Conservation (phyloP, 2,888 invertebrate genomes). For the Orchesella flavescens region DNA sequence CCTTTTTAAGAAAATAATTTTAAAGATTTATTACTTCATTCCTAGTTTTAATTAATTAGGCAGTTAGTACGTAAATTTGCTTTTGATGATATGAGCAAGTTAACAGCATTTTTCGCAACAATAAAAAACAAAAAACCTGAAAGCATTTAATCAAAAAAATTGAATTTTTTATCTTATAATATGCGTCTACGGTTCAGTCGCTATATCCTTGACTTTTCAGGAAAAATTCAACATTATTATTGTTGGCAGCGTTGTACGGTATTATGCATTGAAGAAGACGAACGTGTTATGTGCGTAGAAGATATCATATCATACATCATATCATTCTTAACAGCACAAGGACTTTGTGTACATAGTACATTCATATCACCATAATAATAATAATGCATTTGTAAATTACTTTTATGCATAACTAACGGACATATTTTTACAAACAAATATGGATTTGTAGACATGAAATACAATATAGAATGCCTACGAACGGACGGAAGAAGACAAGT, state of each 20-base stretch:
- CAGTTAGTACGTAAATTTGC: slow-evolving; percentile 1
- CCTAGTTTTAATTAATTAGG: neutral
- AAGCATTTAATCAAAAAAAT: neutral
- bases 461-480: neutral
- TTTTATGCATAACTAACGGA: no score
- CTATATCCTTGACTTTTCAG: slow-evolving; percentile 39
- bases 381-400: no score
- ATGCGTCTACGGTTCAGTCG: slow-evolving; percentile 9
- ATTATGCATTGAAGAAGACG: neutral
- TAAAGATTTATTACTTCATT: slow-evolving; percentile 5
- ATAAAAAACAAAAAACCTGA: neutral
- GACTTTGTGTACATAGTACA: no score
- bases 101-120: neutral
- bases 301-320: no score
- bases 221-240: neutral
- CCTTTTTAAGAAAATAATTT: neutral
- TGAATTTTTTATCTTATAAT: neutral
- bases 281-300: neutral
- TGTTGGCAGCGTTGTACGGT: neutral
- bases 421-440: neutral
- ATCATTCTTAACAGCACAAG: no score
- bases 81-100: neutral
- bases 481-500: no score
- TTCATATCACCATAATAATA: no score
- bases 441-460: neutral